Evolutionary conservation across 2,888 invertebrate species (phyloP), one percentile per base, ranked within the genome.

Genomic region (Pyrgus malvae): DNA sequence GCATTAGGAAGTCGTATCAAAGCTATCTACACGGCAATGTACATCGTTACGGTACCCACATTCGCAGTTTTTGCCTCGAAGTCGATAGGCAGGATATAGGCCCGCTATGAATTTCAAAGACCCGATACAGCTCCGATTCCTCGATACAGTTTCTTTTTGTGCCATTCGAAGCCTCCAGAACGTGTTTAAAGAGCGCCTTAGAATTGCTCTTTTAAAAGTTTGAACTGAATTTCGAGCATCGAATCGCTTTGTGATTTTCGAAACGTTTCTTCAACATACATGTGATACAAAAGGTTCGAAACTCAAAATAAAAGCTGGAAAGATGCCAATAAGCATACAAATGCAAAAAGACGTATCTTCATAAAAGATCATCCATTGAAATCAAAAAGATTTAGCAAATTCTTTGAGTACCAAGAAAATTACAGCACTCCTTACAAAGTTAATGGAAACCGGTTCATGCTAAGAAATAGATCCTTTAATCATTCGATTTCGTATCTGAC

Each of bases 11-110:
- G 12, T 41, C 41, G 12, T 41, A 17, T 38, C 33, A 11, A 23
- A 41, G 31, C 45, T 45, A 45, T 45, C 21, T 45, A 45, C 21
- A 45, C 45, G 4, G 17, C 12, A 31, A 35, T n/a, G 19, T 64
- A 57, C 61, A 61, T 65, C 64, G 67, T 37, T 73, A 73, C 76
- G 72, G 75, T 70, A 69, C 60, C 56, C 59, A 66, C 67, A 65
- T 65, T 63, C 64, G 60, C 56, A n/a, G 64, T 71, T 73, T 74
- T 74, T 74, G 58, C 59, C 45, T 54, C 59, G 56, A 48, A 38
- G 31, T 54, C 45, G 45, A 38, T 45, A 53, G 55, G 49, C 64
- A 68, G 68, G 66, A 68, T 65, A 63, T 59, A 60, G 60, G 60
- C 63, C 64, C 67, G 69, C 68, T 69, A 63, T 58, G 60, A 63